Evolutionary conservation across 2,113 vertebrate species (phyloP), one percentile per base, ranked within the genome.

Genomic region (Nibea coibor): DNA sequence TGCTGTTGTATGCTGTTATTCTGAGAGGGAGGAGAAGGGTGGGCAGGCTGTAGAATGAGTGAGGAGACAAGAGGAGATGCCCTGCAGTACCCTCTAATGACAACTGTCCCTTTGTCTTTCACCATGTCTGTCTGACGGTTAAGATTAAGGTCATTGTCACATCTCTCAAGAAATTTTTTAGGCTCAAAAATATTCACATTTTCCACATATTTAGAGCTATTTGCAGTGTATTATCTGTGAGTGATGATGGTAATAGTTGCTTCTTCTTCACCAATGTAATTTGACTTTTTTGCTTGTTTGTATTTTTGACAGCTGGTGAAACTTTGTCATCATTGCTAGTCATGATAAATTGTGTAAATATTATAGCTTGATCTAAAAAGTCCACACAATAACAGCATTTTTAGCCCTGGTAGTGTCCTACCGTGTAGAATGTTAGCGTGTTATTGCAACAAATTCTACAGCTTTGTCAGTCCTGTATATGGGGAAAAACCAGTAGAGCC

Each of bases 71-170:
- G 64, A 80, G 75, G 78, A 89, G 81, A 88, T 83, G 86, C 59
- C 88, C 87, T 90, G 70, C 72, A 82, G 50, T 89, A 69, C 64
- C 75, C 89, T 78, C 42, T 74, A 67, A 73, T 86, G 57, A 94
- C 91, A 93, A 90, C 75, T 71, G 78, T 85, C 80, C 62, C 76
- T 93, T 91, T 94, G 91, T 94, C 59, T 82, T 12, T 64, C 12
- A 74, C 51, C 70, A 63, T 84, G 84, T 89, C 71, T 22, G 43
- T 78, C 77, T 56, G 57, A 58, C 14, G 3, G 57, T 28, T 53
- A 73, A 78, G n/a, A 28, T 79, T 69, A 77, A 78, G 51, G 48
- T 72, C 69, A 85, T 59, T 86, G n/a, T 80, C 54, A 72, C 15
- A 63, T 77, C 43, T 62, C 28, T n/a, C 15, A 26, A 20, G 45